phyloP scores from a whole-genome alignment of 2,888 invertebrate species.

The Slavum lentiscoides region DNA sequence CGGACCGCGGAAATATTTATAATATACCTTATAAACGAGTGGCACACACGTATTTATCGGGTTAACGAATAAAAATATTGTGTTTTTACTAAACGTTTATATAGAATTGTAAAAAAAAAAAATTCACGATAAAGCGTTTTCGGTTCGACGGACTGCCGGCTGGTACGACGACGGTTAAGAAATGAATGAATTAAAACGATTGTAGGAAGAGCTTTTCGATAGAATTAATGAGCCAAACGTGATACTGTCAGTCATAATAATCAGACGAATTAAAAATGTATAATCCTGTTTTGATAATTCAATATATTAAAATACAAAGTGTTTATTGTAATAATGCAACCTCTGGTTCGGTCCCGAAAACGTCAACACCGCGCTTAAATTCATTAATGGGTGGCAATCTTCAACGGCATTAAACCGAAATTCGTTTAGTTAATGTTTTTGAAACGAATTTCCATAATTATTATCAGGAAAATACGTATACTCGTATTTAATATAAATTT shows the following conservation, averaged over 20 bases:
- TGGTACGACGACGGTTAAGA: background rate
- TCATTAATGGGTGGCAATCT: background rate
- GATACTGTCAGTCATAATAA: slow-evolving; percentile 21
- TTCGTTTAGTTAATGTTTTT: too few relatives aligned
- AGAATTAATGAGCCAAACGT: background rate
- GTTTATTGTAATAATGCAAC: too few relatives aligned
- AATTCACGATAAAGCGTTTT: slow-evolving; percentile 8
- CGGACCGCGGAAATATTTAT: background rate
- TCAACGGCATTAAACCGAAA: background rate
- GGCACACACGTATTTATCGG: background rate
- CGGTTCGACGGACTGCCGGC: background rate
- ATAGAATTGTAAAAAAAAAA: background rate
- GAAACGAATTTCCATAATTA: too few relatives aligned
- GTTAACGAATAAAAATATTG: background rate
- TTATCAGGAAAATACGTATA: too few relatives aligned
- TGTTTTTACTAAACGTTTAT: background rate
- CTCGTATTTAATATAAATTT: too few relatives aligned
- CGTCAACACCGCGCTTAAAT: background rate
- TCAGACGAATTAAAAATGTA: background rate
- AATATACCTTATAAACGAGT: background rate
- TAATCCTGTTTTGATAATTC: slow-evolving; percentile 33
- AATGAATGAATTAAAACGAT: background rate
- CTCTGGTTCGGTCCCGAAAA: background rate
- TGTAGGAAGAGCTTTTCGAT: background rate
- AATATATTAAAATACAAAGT: too few relatives aligned